Percentiles rank a stretch among this genome's conserved stretches.
phyloP scores from a whole-genome alignment of 2,797 vertebrate genomes.

The Cirrhinus molitorella region DNA sequence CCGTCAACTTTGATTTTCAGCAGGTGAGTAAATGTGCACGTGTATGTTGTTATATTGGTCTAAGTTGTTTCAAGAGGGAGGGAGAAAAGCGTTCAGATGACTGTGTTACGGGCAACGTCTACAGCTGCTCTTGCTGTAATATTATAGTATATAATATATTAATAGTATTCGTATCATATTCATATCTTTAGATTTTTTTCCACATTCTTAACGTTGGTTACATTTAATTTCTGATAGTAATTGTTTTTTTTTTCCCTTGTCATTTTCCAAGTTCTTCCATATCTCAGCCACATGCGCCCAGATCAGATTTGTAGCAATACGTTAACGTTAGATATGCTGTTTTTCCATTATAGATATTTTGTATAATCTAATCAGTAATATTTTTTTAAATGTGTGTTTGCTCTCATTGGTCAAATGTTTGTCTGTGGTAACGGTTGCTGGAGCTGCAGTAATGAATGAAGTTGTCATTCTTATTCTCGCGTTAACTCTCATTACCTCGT shows the following conservation, averaged over 20 bases:
- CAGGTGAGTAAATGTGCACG: slow-evolving; percentile 15
- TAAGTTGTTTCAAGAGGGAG: background rate
- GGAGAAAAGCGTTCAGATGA: background rate
- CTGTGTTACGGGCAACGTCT: background rate
- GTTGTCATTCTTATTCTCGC: background rate
- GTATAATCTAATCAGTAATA: background rate
- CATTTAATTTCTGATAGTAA: background rate
- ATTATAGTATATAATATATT: no score
- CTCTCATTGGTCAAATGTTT: background rate
- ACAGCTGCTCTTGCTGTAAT: background rate
- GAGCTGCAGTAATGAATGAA: slow-evolving; percentile 1
- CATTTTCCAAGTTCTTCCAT: background rate
- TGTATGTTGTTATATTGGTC: background rate
- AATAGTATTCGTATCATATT: no score
- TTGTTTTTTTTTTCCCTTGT: background rate
- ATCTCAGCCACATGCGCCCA: background rate
- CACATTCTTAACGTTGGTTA: background rate
- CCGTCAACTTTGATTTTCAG: background rate
- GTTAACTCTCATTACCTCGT: background rate
- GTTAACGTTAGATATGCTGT: background rate
- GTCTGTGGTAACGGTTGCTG: background rate
- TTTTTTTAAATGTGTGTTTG: no score
- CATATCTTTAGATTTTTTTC: background rate
- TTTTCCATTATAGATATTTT: background rate
- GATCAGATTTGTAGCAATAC: background rate